These are phyloP conservation scores for Callosobruchus maculatus DNA, from an alignment of 2,888 invertebrate species.

Conservation along the genomic window DNA sequence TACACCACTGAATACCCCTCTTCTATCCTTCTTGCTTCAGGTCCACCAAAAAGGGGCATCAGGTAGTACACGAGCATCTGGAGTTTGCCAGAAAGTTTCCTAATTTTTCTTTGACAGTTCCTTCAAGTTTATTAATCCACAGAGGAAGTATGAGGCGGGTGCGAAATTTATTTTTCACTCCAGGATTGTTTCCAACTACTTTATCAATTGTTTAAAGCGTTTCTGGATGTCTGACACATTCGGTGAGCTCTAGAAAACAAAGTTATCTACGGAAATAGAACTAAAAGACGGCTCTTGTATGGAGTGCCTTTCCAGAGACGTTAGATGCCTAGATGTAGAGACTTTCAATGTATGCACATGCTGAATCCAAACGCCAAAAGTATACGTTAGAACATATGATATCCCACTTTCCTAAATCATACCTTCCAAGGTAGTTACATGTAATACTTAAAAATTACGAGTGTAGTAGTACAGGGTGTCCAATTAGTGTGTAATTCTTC, in stretches of 20 bases:
- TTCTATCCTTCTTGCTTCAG: background rate
- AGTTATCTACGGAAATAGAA: background rate
- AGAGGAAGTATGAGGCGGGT: conserved; percentile 3
- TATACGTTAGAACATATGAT: too few relatives aligned
- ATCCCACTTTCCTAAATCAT: too few relatives aligned
- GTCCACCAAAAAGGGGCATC: background rate
- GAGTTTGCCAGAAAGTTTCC: conserved; percentile 28
- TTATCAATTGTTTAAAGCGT: conserved; percentile 7
- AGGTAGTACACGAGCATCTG: conserved; percentile 10
- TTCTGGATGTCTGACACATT: background rate
- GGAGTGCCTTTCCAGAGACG: background rate
- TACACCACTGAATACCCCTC: background rate
- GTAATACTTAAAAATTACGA: too few relatives aligned
- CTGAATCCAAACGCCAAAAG: too few relatives aligned
- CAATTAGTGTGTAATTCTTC: too few relatives aligned
- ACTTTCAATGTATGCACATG: too few relatives aligned
- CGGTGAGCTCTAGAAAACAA: background rate
- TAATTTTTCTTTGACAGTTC: conserved; percentile 37
- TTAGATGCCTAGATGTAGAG: background rate
- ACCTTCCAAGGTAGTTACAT: too few relatives aligned
- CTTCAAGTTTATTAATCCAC: conserved; percentile 33
- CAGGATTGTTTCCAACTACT: conserved; percentile 8
- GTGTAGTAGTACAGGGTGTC: too few relatives aligned
- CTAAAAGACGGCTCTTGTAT: background rate
- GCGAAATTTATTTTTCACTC: conserved; percentile 7